These are phyloP conservation scores for Plusia festucae DNA, from an alignment of 2,888 invertebrate species.

Conservation along the genomic window DNA sequence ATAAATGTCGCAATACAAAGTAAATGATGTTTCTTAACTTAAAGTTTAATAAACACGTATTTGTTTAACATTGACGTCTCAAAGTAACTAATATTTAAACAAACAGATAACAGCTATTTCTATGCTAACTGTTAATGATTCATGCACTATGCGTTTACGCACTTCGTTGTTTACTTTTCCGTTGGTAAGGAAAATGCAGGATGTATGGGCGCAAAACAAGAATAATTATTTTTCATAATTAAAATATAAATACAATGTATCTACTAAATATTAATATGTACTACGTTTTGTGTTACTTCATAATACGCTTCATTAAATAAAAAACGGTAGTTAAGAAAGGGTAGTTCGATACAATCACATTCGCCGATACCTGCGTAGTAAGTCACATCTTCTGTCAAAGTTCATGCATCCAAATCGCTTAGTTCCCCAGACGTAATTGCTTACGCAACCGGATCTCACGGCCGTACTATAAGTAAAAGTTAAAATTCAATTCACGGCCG, in stretches of 20 bases:
- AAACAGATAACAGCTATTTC: constrained; percentile 29
- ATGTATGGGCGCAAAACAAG: neutral
- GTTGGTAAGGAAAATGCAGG: neutral
- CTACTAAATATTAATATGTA: too few species aligned
- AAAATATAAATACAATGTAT: neutral
- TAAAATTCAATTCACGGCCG: constrained; percentile 75
- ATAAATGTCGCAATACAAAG: constrained; percentile 24
- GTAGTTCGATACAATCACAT: constrained; percentile 14
- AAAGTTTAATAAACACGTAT: constrained; percentile 17
- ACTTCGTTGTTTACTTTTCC: constrained; percentile 26
- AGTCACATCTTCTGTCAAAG: constrained; percentile 44
- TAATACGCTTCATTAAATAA: neutral
- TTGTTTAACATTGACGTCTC: constrained; percentile 46
- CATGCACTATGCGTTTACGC: constrained; percentile 28
- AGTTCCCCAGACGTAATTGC: constrained; percentile 38
- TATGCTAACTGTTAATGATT: constrained; percentile 13
- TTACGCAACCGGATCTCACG: constrained; percentile 74
- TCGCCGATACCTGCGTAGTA: constrained; percentile 19
- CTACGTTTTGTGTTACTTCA: too few species aligned
- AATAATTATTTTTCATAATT: neutral
- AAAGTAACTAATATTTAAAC: constrained; percentile 27
- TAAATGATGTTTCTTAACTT: constrained; percentile 40
- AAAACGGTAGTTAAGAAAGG: constrained; percentile 3
- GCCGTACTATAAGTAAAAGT: constrained; percentile 68
- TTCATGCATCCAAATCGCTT: constrained; percentile 48